Evolutionary conservation across 2,888 invertebrate species (phyloP).

Genomic region (Trachelus stipa): DNA sequence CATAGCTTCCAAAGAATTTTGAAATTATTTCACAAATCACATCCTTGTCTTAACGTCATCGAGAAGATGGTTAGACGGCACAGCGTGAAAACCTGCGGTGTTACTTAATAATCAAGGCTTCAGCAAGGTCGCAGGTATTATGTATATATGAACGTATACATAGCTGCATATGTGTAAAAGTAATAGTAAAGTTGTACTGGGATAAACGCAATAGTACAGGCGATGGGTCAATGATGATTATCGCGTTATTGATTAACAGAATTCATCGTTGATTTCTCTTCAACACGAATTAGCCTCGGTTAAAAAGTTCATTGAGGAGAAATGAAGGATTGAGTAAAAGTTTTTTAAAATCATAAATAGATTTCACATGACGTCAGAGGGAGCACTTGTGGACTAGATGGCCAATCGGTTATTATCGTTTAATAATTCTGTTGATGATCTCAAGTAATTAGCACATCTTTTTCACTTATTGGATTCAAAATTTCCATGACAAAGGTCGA

Average conservation of each 20-base stretch:
- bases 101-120: not conserved
- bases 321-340: not conserved
- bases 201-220: not conserved
- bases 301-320: not conserved
- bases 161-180: not conserved
- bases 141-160: not conserved
- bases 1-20: not conserved
- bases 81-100: not conserved
- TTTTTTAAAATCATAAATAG: not conserved
- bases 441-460: not conserved
- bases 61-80: not conserved
- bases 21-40: not conserved
- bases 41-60: not conserved
- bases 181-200: not conserved
- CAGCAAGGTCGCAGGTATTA: not conserved
- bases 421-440: not conserved
- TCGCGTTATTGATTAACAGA: not conserved
- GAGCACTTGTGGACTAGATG: not conserved
- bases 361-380: not conserved
- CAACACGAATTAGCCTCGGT: not conserved
- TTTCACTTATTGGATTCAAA: not conserved
- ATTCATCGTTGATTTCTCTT: not conserved
- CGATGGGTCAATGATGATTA: not conserved
- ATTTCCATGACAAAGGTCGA: not conserved
- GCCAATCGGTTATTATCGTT: not conserved